Conservation (phyloP, 2,113 vertebrate species). For the Hipposideros armiger region DNA sequence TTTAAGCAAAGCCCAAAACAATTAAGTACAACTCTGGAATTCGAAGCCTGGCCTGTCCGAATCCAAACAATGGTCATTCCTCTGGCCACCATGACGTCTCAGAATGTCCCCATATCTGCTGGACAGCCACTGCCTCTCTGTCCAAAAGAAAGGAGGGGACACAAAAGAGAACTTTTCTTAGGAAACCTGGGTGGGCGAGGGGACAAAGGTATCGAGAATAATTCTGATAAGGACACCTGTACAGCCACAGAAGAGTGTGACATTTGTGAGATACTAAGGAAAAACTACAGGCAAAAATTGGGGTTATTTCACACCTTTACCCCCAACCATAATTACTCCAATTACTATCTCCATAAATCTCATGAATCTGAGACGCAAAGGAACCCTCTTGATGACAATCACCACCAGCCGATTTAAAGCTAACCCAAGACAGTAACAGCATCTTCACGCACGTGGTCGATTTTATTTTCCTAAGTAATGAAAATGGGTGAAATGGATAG, state of each 20-base stretch:
- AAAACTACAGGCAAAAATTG: neutral
- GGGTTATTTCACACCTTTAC: neutral
- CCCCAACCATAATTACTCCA: neutral
- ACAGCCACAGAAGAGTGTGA: neutral
- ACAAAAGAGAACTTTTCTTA: neutral
- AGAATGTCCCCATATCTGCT: neutral
- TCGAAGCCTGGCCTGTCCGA: neutral
- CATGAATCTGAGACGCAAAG: neutral
- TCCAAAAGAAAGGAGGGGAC: neutral
- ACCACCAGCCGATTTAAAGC: neutral
- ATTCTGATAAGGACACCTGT: neutral
- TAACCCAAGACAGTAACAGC: neutral
- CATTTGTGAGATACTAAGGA: neutral
- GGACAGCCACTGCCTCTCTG: neutral
- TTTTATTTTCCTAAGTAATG: neutral
- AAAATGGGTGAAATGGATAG: neutral
- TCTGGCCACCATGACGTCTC: fast-evolving
- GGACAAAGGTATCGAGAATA: neutral
- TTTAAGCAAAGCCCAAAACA: neutral
- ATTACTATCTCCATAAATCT: neutral
- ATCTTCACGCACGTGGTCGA: neutral
- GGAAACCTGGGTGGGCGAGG: neutral
- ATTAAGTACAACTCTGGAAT: neutral
- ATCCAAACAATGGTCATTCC: neutral
- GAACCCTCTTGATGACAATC: neutral